phyloP scores from a whole-genome alignment of 1,140 invertebrate genomes.

The Rhyzopertha dominica region DNA sequence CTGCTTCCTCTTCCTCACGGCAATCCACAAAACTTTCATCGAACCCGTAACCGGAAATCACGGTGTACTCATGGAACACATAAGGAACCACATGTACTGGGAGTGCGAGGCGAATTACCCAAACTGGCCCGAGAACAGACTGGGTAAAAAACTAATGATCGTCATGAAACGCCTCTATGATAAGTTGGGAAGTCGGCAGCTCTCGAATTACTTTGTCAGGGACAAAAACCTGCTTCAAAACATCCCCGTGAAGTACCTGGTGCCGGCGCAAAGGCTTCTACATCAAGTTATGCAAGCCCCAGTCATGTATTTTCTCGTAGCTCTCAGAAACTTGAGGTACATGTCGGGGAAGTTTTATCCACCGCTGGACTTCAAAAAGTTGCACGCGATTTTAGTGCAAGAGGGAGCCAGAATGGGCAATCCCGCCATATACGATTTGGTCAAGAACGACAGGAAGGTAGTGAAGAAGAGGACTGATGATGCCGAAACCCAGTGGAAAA shows the following conservation, averaged over 20 bases:
- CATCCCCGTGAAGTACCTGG: constrained; percentile 57
- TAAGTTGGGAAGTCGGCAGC: constrained; percentile 51
- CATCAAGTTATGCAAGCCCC: constrained; percentile 59
- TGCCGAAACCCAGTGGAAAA: constrained; percentile 46
- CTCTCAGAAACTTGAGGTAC: constrained; percentile 60
- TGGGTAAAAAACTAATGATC: constrained; percentile 60
- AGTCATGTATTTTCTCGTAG: constrained; percentile 60
- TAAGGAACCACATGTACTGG: constrained; percentile 74
- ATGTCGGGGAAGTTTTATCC: constrained; percentile 56
- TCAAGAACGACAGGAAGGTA: too few relatives aligned
- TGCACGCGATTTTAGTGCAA: constrained; percentile 54
- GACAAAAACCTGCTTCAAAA: constrained; percentile 67
- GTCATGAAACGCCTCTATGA: constrained; percentile 53
- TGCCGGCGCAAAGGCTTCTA: constrained; percentile 60
- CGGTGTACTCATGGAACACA: constrained; percentile 58
- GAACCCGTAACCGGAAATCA: constrained; percentile 53
- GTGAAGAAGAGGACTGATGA: too few relatives aligned
- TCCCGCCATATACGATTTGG: too few relatives aligned
- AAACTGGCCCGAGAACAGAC: constrained; percentile 63
- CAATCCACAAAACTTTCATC: constrained; percentile 63
- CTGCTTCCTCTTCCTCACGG: constrained; percentile 59
- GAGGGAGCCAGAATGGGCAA: neutral
- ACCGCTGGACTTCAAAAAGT: constrained; percentile 53
- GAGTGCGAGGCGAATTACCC: constrained; percentile 65
- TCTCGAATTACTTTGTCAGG: constrained; percentile 69